Base-by-base conservation (phyloP, 1,140 invertebrate genomes). In the Calephelis virginiensis region DNA sequence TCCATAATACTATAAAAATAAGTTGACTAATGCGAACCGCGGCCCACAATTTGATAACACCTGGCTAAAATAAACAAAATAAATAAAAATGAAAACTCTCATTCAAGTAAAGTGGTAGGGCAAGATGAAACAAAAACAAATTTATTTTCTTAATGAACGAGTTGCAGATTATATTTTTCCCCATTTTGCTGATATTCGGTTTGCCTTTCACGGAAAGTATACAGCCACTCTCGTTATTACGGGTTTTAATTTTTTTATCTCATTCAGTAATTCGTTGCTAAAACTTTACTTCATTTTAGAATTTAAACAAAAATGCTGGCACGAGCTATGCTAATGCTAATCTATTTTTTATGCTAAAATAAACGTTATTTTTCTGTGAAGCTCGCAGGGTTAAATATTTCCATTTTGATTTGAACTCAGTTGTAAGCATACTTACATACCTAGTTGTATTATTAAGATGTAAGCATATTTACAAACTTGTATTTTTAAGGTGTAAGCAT, bases 61-160 rank as follows among this genome's bases (percentile, higher is more conserved):
- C 28, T 28, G 28, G 28, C 28, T 28, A 28, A 64, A 13, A 50
- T 50, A 61, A 61, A 17, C 37, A 37, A 67, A 63, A 59, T 43
- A 65, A 45, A 17, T 53, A 72, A 63, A 59, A 61, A 45, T 61
- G 49, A 66, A 70, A 66, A 63, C 63, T 48, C 61, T 68, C 59
- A 68, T 68, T 64, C 63, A 56, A 72, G 45, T 62, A 14, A 70
- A 70, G 68, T 63, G 63, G 65, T 65, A 62, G 63, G 61, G 66
- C 64, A 65, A 70, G 68, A 69, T 70, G 66, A 72, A 72, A 70
- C 45, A 65, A 70, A 69, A 74, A 73, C 64, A 76, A 73, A 74
- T 56, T 67, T 68, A 56, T 68, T 72, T 67, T 61, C 63, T 14
- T 75, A 75, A 75, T 75, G 71, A 72, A 72, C 63, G 73, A 72